phyloP scores from a whole-genome alignment of 1,140 invertebrate species.

The Drosophila lini region DNA sequence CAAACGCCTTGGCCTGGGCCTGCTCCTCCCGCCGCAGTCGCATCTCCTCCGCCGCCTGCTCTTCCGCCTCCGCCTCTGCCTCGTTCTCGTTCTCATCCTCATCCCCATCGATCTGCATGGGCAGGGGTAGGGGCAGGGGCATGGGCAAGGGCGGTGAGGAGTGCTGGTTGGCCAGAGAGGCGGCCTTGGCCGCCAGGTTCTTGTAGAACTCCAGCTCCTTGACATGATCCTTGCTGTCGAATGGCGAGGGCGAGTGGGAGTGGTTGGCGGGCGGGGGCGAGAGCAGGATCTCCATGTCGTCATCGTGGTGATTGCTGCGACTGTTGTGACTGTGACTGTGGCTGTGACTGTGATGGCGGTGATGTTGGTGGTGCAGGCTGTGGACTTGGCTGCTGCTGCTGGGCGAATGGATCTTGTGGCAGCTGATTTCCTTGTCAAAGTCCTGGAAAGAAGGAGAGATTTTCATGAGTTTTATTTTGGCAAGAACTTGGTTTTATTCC shows the following conservation, averaged over 20 bases:
- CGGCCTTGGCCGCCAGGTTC: conserved; percentile 77
- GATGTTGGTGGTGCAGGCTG: conserved; percentile 51
- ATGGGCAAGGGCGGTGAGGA: conserved; percentile 68
- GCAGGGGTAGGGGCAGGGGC: conserved; percentile 63
- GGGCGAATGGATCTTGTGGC: conserved; percentile 78
- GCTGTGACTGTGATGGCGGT: conserved; percentile 36
- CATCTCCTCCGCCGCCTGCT: conserved; percentile 48
- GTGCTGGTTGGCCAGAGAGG: conserved; percentile 72
- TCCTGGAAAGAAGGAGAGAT: conserved; percentile 49
- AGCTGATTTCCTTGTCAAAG: conserved; percentile 77
- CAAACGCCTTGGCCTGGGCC: conserved; percentile 84
- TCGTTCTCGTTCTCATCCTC: conserved; percentile 41
- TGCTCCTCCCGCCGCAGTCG: conserved; percentile 74
- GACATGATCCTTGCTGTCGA: conserved; percentile 75
- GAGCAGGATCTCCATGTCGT: conserved; percentile 65
- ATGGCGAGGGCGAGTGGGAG: conserved; percentile 62
- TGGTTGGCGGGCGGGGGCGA: conserved; percentile 63
- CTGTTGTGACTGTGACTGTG: conserved; percentile 27
- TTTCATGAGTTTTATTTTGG: not conserved
- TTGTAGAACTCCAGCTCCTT: conserved; percentile 82
- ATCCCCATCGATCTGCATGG: conserved; percentile 79
- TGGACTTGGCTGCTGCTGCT: conserved; percentile 54
- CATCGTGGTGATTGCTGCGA: conserved; percentile 47
- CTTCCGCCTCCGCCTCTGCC: conserved; percentile 46
- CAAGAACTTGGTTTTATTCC: no score